phyloP scores from a whole-genome alignment of 2,888 invertebrate genomes.

The Athalia rosae region DNA sequence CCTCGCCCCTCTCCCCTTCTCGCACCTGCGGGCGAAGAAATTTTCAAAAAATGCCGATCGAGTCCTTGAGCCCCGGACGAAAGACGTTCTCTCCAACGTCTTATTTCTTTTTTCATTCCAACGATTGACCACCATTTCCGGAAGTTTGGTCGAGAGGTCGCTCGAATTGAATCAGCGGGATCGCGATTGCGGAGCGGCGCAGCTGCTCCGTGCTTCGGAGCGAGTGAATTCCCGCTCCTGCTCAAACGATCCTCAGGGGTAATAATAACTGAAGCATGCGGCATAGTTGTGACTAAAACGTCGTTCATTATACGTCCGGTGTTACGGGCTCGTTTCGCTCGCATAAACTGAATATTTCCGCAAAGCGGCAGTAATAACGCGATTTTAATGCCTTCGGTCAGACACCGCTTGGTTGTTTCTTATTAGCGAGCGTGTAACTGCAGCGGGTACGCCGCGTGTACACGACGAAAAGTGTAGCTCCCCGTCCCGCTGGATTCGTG shows the following conservation, averaged over 20 bases:
- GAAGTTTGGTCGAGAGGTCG: slow-evolving; percentile 23
- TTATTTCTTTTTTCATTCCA: background rate
- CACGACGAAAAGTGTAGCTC: background rate
- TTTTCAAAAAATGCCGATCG: no score
- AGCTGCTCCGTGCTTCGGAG: background rate
- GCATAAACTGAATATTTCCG: slow-evolving; percentile 39
- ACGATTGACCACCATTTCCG: slow-evolving; percentile 6
- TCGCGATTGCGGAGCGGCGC: background rate
- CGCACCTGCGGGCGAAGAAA: no score
- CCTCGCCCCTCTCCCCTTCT: no score
- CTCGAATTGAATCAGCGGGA: background rate
- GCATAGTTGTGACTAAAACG: slow-evolving; percentile 41
- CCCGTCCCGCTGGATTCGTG: slow-evolving; percentile 8
- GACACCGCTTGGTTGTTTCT: slow-evolving; percentile 42
- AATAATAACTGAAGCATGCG: slow-evolving; percentile 25
- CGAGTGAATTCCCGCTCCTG: slow-evolving; percentile 14
- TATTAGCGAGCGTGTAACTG: slow-evolving; percentile 42
- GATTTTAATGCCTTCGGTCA: slow-evolving; percentile 44
- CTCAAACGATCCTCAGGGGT: slow-evolving; percentile 35
- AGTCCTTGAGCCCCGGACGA: no score
- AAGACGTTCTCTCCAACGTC: background rate
- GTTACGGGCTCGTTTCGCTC: slow-evolving; percentile 41
- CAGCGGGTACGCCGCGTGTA: background rate
- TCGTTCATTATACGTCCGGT: slow-evolving; percentile 39
- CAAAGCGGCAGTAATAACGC: slow-evolving; percentile 41